phyloP scores from a whole-genome alignment of 2,113 vertebrate genomes.

The Hemichromis elongatus region DNA sequence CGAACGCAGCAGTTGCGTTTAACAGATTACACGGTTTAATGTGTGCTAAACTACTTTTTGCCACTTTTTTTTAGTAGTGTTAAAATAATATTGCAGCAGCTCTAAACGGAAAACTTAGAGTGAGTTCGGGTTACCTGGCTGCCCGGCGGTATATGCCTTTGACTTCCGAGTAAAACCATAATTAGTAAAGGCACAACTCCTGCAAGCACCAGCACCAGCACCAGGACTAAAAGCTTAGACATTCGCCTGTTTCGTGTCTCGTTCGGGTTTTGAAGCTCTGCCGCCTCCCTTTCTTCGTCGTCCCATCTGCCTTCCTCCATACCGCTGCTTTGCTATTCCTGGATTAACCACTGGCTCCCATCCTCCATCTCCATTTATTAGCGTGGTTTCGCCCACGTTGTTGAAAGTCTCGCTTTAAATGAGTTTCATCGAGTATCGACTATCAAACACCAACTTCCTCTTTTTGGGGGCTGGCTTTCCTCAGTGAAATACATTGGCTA shows the following conservation, averaged over 20 bases:
- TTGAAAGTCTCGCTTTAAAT: not conserved
- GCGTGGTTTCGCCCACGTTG: conserved; percentile 34
- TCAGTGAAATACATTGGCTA: not conserved
- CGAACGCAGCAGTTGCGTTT: not conserved
- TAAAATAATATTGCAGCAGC: not conserved
- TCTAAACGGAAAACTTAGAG: not conserved
- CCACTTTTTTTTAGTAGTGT: not conserved
- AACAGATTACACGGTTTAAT: not conserved
- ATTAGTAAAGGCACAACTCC: not conserved
- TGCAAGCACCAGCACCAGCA: not conserved
- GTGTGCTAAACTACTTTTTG: not conserved
- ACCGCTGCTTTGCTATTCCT: not conserved
- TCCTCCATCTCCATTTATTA: conserved; percentile 19
- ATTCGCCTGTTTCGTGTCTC: accelerated
- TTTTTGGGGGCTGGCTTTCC: not conserved
- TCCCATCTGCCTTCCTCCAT: conserved; percentile 7
- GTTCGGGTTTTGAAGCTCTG: not conserved
- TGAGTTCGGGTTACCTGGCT: not conserved
- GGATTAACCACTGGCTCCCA: not conserved
- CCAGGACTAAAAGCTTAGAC: accelerated
- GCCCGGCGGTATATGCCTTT: not conserved
- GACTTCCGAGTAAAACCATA: not conserved
- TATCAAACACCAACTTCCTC: conserved; percentile 11
- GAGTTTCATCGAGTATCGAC: not conserved
- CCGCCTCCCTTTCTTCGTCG: not conserved